Evolutionary conservation across 2,888 invertebrate species (phyloP).

Genomic region (Perithous albicinctus): DNA sequence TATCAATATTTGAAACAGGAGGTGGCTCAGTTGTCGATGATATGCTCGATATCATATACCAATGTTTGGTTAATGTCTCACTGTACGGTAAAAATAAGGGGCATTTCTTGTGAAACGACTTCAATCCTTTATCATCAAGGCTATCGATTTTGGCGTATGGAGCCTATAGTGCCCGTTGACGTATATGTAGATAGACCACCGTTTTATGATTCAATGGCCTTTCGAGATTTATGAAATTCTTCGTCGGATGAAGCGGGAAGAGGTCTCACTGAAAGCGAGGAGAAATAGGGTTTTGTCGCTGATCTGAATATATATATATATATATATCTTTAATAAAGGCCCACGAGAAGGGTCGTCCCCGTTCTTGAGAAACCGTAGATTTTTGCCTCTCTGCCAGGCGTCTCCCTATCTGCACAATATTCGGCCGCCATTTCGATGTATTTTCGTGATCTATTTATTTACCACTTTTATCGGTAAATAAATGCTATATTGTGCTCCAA

Average conservation of each 20-base stretch:
- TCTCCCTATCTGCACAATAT: constrained; percentile 4
- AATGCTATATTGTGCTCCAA: no score
- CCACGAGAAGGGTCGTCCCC: constrained; percentile 18
- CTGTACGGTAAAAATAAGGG: not conserved
- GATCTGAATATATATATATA: constrained; percentile 75
- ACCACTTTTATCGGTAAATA: constrained; percentile 17
- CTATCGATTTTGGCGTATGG: constrained; percentile 34
- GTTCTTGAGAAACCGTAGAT: not conserved
- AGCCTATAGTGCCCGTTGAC: not conserved
- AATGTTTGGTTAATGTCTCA: not conserved
- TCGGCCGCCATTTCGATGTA: not conserved
- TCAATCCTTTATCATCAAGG: constrained; percentile 2
- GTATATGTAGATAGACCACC: constrained; percentile 29
- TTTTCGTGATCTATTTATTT: constrained; percentile 31
- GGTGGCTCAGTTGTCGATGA: not conserved
- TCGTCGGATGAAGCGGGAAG: constrained; percentile 26
- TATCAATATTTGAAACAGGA: not conserved
- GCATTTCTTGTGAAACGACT: not conserved
- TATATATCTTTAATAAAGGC: constrained; percentile 73
- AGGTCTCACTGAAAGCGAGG: not conserved
- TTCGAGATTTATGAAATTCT: constrained; percentile 65
- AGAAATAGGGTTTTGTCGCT: constrained; percentile 21
- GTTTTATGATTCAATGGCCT: constrained; percentile 62
- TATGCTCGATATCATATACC: not conserved
- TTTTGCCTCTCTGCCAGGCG: constrained; percentile 19